phyloP scores from a whole-genome alignment of 2,797 vertebrate genomes.

The Loris lydekkerianus region DNA sequence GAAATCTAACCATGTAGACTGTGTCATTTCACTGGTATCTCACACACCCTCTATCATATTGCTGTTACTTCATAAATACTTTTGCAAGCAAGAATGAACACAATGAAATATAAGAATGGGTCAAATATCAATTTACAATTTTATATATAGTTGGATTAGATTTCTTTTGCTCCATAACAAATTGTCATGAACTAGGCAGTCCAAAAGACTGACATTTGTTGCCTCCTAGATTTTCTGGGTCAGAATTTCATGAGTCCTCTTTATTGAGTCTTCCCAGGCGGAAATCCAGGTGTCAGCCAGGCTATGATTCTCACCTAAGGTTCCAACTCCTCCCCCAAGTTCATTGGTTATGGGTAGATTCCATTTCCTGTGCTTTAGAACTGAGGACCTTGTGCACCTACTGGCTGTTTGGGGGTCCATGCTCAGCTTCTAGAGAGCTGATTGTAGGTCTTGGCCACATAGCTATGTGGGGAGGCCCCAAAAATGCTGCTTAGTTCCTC shows the following conservation, averaged over 20 bases:
- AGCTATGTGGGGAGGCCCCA: no score
- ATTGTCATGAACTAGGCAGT: not conserved
- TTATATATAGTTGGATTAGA: not conserved
- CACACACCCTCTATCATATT: not conserved
- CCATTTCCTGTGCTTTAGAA: not conserved
- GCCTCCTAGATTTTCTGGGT: not conserved
- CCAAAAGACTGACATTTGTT: not conserved
- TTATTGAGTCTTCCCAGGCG: not conserved
- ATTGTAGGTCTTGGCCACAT: not conserved
- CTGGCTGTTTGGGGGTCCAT: not conserved
- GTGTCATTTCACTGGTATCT: no score
- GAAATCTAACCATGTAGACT: not conserved
- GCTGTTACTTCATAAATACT: not conserved
- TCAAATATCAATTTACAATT: not conserved
- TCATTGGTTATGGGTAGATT: not conserved
- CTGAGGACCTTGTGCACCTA: not conserved
- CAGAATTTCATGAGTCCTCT: not conserved
- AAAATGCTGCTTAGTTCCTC: not conserved
- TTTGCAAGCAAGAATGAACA: not conserved
- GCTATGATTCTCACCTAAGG: not conserved
- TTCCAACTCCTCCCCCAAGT: not conserved
- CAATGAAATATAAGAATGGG: not conserved
- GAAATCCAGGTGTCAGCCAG: not conserved
- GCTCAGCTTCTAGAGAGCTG: not conserved
- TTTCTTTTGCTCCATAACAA: not conserved